Evolutionary conservation across 2,888 invertebrate species (phyloP).

Genomic region (Halictus ligatus): DNA sequence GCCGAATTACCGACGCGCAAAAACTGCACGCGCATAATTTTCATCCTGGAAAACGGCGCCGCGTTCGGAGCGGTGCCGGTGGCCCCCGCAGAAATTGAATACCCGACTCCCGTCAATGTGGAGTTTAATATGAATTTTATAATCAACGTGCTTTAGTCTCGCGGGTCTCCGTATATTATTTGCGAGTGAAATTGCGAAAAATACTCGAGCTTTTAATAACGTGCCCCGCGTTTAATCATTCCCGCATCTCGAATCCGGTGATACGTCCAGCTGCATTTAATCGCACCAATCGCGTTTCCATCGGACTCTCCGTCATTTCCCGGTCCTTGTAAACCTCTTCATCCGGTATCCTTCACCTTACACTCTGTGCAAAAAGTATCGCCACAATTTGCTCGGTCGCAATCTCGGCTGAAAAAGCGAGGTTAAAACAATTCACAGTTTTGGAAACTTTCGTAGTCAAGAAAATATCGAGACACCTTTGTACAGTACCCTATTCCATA

Average conservation of each 20-base stretch:
- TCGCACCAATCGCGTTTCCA: background rate
- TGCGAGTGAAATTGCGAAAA: conserved; percentile 17
- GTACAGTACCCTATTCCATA: too few relatives aligned
- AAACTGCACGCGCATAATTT: conserved; percentile 23
- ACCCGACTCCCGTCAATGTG: conserved; percentile 23
- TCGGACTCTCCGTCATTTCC: background rate
- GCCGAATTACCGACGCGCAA: conserved; percentile 18
- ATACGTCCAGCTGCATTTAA: background rate
- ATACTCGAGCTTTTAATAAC: conserved; percentile 30
- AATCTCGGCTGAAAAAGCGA: too few relatives aligned
- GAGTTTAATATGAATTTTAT: conserved; percentile 46
- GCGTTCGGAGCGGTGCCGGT: background rate
- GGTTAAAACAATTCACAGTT: too few relatives aligned
- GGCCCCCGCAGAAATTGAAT: conserved; percentile 36
- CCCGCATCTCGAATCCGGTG: background rate
- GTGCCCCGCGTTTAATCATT: conserved; percentile 33
- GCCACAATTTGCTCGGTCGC: background rate
- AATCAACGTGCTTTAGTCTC: conserved; percentile 33
- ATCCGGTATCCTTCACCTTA: background rate
- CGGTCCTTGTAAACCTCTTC: background rate
- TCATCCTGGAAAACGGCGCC: background rate
- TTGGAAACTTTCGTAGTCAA: background rate
- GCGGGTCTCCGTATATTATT: conserved; percentile 11
- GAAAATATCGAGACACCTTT: too few relatives aligned
- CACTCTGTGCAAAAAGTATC: background rate